Conservation (phyloP, 2,113 vertebrate genomes). For the Narcine bancroftii region DNA sequence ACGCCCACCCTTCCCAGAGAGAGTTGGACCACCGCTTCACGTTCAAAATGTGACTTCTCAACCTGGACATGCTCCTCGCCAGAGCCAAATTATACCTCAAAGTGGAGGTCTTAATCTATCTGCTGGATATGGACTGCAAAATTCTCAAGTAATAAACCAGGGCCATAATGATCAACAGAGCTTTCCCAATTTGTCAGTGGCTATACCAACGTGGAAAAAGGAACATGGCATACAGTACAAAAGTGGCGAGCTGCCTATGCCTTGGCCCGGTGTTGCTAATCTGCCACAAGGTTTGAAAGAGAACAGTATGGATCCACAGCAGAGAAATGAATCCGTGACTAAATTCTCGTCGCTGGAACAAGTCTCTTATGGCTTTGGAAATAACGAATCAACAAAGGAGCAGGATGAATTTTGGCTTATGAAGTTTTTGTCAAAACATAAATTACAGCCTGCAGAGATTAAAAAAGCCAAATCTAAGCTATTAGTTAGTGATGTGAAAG, state of each 20-base stretch:
- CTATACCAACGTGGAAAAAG: neutral
- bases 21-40: neutral
- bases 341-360: neutral
- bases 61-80: neutral
- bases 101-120: neutral
- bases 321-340: neutral
- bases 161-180: neutral
- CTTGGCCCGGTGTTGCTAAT: neutral
- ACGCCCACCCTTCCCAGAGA: conserved; percentile 17
- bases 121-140: neutral
- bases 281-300: neutral
- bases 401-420: conserved; percentile 6
- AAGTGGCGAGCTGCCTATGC: neutral
- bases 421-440: neutral
- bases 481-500: conserved; percentile 44
- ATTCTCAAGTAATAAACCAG: neutral
- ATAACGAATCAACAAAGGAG: neutral
- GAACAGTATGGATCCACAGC: neutral
- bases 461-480: neutral
- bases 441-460: neutral
- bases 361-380: neutral
- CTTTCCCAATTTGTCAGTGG: neutral
- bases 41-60: neutral
- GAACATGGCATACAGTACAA: neutral
- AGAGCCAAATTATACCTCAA: neutral